Evolutionary conservation across 1,140 invertebrate species (phyloP).

Genomic region (Heliconius nattereri): DNA sequence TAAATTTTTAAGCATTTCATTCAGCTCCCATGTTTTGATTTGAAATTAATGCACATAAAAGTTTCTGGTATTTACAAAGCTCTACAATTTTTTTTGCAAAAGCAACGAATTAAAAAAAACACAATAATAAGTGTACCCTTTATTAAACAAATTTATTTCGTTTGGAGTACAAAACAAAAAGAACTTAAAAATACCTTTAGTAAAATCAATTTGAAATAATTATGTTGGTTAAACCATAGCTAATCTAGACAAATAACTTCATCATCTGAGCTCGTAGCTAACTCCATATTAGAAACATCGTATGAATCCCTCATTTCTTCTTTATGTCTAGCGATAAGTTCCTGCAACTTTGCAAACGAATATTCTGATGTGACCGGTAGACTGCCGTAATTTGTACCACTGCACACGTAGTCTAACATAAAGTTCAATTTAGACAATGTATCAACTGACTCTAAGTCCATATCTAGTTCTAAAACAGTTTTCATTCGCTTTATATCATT

Average conservation of each 20-base stretch:
- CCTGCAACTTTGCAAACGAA: constrained; percentile 43
- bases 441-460: constrained; percentile 67
- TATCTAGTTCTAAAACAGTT: constrained; percentile 48
- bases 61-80: background rate
- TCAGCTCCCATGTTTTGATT: background rate
- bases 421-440: constrained; percentile 53
- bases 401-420: constrained; percentile 56
- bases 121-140: background rate
- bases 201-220: background rate
- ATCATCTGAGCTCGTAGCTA: constrained; percentile 41
- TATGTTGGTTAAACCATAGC: background rate
- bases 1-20: background rate
- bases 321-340: constrained; percentile 55
- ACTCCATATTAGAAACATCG: constrained; percentile 69
- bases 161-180: background rate
- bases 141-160: background rate
- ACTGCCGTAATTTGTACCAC: constrained; percentile 31
- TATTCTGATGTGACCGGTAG: constrained; percentile 45
- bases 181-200: background rate
- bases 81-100: background rate
- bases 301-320: constrained; percentile 59
- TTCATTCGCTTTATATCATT: constrained; percentile 16
- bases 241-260: constrained; percentile 55
- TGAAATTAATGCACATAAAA: background rate
- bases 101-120: background rate